Evolutionary conservation across 2,888 invertebrate species (phyloP).

Genomic region (Leucoma salicis): DNA sequence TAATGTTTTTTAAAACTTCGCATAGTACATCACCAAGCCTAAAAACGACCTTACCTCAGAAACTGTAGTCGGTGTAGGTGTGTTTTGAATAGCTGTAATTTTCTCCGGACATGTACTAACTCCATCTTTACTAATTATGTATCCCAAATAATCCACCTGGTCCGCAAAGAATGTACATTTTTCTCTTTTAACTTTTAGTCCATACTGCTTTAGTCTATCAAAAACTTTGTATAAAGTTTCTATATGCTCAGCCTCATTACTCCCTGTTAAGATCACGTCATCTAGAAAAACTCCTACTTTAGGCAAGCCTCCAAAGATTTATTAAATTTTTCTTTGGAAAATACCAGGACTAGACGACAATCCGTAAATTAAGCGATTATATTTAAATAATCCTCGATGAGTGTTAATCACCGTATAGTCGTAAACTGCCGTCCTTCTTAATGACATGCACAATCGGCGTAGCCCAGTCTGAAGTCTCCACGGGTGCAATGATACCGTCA

Average conservation of each 20-base stretch:
- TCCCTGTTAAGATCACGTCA: too few species aligned
- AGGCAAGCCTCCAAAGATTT: neutral
- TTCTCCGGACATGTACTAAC: neutral
- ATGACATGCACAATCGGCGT: too few species aligned
- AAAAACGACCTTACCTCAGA: constrained; percentile 4
- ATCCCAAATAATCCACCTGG: neutral
- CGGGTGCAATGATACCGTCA: too few species aligned
- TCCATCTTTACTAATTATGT: neutral
- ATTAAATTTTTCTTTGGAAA: neutral
- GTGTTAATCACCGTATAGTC: constrained; percentile 7
- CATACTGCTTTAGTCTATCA: too few species aligned
- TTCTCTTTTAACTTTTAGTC: too few species aligned
- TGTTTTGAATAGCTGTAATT: neutral
- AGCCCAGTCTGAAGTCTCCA: too few species aligned
- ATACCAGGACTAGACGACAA: too few species aligned
- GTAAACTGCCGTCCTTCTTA: too few species aligned
- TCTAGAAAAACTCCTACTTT: too few species aligned
- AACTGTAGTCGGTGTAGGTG: neutral
- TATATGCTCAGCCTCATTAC: too few species aligned
- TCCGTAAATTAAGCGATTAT: constrained; percentile 3
- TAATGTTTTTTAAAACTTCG: neutral
- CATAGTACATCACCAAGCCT: neutral
- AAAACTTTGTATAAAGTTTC: too few species aligned
- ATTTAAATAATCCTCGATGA: constrained; percentile 1
- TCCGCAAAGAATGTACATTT: neutral